Conservation (phyloP, 2,888 invertebrate species). For the Sycophila texana region DNA sequence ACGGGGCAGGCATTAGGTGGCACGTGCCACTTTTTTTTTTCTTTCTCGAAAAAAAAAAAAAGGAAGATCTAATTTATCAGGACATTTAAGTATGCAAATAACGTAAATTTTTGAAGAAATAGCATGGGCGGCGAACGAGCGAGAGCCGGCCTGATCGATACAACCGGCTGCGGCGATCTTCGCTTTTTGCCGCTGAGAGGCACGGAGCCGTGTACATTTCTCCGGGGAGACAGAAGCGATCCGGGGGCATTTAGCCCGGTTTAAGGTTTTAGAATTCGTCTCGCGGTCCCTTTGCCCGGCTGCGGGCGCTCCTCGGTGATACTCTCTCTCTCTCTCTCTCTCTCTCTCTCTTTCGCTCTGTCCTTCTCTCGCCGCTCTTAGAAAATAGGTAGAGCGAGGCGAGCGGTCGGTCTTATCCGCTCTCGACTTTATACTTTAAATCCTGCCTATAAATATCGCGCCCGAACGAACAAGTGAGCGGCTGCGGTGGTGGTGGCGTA, state of each 20-base stretch:
- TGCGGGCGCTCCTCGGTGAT: slow-evolving; percentile 64
- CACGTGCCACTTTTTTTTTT: slow-evolving; percentile 46
- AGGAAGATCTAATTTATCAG: slow-evolving; percentile 37
- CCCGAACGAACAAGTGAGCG: slow-evolving; percentile 52
- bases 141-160: slow-evolving; percentile 21
- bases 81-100: slow-evolving; percentile 9
- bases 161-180: slow-evolving; percentile 2
- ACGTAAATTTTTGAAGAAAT: not conserved
- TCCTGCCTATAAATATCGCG: slow-evolving; percentile 76
- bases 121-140: no score
- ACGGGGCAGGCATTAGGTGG: slow-evolving; percentile 38
- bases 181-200: slow-evolving; percentile 2
- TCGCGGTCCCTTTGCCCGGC: slow-evolving; percentile 59
- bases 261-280: slow-evolving; percentile 66
- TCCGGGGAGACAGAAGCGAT: slow-evolving; percentile 56
- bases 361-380: slow-evolving; percentile 54
- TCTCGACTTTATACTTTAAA: slow-evolving; percentile 75
- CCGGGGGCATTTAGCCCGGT: slow-evolving; percentile 64
- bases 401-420: slow-evolving; percentile 59
- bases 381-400: slow-evolving; percentile 69
- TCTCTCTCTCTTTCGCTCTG: slow-evolving; percentile 59
- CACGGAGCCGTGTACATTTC: slow-evolving; percentile 32
- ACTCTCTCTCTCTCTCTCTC: slow-evolving; percentile 59
- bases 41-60: slow-evolving; percentile 12
- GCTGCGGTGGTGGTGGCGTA: slow-evolving; percentile 41